Conservation (phyloP, 2,797 vertebrate species). For the Peromyscus aztecus region DNA sequence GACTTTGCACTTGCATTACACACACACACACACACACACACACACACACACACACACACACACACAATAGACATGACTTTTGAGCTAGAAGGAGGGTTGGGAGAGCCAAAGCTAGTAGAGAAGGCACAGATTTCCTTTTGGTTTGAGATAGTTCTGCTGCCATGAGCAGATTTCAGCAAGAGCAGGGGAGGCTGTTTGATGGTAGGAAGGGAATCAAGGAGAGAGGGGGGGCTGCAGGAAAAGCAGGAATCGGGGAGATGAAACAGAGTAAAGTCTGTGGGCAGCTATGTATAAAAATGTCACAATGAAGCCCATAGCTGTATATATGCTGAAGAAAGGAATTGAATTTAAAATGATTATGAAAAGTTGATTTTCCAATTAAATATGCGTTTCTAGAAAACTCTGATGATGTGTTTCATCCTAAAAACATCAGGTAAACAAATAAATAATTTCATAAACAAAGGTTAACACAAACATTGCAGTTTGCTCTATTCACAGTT, state of each 20-base stretch:
- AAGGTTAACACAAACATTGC: constrained; percentile 39
- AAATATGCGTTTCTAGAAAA: not conserved
- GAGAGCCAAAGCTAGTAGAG: not conserved
- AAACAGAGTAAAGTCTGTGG: not conserved
- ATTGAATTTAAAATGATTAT: not conserved
- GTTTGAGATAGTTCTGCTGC: not conserved
- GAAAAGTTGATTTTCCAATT: not conserved
- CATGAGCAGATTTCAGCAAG: not conserved
- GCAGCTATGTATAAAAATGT: not conserved
- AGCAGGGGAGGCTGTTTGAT: too few species aligned
- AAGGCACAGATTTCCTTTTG: not conserved
- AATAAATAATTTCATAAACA: constrained; percentile 9
- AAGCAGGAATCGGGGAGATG: rapidly evolving
- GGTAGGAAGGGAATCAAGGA: not conserved
- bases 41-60: not conserved
- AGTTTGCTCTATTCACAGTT: not conserved
- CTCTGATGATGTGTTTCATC: not conserved
- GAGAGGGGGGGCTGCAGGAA: rapidly evolving
- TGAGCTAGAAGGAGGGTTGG: too few species aligned
- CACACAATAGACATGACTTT: not conserved
- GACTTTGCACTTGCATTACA: not conserved
- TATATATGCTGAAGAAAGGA: not conserved
- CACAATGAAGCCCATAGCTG: not conserved
- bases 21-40: not conserved
- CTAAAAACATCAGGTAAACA: constrained; percentile 4